A percentile compares a stretch with the other conserved stretches of the same genome.
phyloP scores from a whole-genome alignment of 2,888 invertebrate species.

The Conus canariensis region DNA sequence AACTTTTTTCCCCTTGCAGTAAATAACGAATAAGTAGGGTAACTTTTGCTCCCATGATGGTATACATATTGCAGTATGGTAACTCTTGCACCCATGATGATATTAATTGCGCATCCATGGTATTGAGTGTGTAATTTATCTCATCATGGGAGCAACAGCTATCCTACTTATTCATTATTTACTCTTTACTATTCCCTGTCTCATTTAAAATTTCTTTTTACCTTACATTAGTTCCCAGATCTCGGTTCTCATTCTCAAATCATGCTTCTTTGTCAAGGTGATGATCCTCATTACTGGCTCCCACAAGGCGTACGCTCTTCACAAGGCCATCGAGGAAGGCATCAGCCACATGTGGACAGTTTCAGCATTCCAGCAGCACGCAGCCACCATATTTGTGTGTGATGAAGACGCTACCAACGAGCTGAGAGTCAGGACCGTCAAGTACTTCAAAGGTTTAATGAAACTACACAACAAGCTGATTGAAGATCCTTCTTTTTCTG shows the following conservation, averaged over 20 bases:
- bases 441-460: slow-evolving; percentile 91
- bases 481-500: slow-evolving; percentile 54
- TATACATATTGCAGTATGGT: no score
- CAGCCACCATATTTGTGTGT: slow-evolving; percentile 93
- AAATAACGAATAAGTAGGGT: no score
- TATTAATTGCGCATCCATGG: no score
- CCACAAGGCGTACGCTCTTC: slow-evolving; percentile 96
- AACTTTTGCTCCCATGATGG: no score
- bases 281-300: slow-evolving; percentile 98
- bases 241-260: not conserved
- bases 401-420: slow-evolving; percentile 99
- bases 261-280: slow-evolving; percentile 82
- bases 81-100: no score
- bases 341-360: slow-evolving; percentile 99
- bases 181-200: no score
- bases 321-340: slow-evolving; percentile 98
- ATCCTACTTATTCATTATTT: no score
- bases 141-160: no score
- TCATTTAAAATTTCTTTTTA: no score
- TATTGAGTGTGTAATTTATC: no score
- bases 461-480: slow-evolving; percentile 76
- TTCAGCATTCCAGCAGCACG: slow-evolving; percentile 96
- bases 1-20: no score
- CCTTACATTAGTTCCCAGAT: no score
- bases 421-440: slow-evolving; percentile 97